Conservation (phyloP, 2,113 vertebrate species). For the Coptodon rendalli region DNA sequence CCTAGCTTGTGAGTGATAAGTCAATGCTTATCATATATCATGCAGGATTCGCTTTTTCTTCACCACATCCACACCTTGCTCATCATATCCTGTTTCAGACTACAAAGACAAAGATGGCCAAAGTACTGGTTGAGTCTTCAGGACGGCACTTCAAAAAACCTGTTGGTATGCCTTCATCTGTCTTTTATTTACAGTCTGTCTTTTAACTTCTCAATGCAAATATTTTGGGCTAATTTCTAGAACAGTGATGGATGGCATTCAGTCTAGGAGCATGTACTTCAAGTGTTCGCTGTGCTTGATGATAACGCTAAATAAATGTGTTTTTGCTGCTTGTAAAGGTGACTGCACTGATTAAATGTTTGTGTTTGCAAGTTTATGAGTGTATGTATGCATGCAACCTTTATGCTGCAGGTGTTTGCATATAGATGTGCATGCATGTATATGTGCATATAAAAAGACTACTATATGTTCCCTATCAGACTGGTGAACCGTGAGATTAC, state of each 20-base stretch:
- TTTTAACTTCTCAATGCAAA: neutral
- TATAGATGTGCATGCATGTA: neutral
- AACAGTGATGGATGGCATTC: neutral
- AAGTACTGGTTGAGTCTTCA: neutral
- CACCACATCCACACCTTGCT: neutral
- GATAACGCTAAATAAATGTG: neutral
- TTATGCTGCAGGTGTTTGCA: slow-evolving; percentile 10
- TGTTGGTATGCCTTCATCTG: neutral
- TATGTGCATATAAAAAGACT: neutral
- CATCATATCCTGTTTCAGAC: neutral
- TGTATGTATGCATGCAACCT: neutral
- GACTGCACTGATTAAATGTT: neutral
- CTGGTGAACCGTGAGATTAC: slow-evolving; percentile 50
- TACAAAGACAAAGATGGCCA: neutral
- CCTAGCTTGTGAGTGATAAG: neutral
- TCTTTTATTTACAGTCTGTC: neutral
- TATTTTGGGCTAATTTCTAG: neutral
- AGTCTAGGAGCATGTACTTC: neutral
- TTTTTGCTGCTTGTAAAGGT: neutral
- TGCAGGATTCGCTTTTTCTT: neutral
- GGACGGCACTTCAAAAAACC: neutral
- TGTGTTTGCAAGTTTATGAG: neutral
- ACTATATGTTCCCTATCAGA: slow-evolving; percentile 41
- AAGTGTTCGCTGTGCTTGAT: neutral
- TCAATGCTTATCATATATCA: neutral